phyloP scores from a whole-genome alignment of 2,888 invertebrate genomes.

The Lasioglossum leucozonium region DNA sequence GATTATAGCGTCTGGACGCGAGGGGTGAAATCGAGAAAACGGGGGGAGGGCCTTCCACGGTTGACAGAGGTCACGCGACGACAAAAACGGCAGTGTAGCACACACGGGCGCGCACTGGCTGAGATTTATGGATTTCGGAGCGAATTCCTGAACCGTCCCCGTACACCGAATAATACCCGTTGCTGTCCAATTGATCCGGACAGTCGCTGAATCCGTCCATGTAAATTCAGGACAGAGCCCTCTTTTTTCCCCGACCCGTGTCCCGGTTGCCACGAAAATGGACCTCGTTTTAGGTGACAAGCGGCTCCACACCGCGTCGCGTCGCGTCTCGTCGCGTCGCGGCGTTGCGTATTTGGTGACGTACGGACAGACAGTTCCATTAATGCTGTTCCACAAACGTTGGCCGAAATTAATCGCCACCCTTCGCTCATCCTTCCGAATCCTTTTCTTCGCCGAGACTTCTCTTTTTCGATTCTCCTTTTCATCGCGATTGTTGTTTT shows the following conservation, averaged over 20 bases:
- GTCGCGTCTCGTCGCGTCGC: slow-evolving; percentile 23
- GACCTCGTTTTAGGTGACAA: slow-evolving; percentile 59
- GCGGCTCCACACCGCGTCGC: slow-evolving; percentile 47
- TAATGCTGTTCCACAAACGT: slow-evolving; percentile 51
- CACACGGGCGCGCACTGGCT: slow-evolving; percentile 7
- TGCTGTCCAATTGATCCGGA: slow-evolving; percentile 63
- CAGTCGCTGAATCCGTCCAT: slow-evolving; percentile 56
- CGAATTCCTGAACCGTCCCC: slow-evolving; percentile 53
- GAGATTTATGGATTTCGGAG: slow-evolving; percentile 65
- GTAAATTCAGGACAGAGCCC: slow-evolving; percentile 46
- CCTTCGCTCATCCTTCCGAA: background rate
- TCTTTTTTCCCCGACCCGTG: slow-evolving; percentile 5
- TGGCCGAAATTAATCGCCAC: slow-evolving; percentile 48
- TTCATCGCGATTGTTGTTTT: background rate
- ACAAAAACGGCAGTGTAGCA: slow-evolving; percentile 28
- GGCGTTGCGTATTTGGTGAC: slow-evolving; percentile 32
- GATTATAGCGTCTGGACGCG: slow-evolving; percentile 41
- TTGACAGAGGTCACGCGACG: slow-evolving; percentile 48
- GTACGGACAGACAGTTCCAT: slow-evolving; percentile 58
- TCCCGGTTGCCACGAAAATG: slow-evolving; percentile 42
- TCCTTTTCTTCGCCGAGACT: background rate
- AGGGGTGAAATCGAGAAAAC: slow-evolving; percentile 26
- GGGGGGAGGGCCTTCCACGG: slow-evolving; percentile 33
- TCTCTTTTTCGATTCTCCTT: background rate
- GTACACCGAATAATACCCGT: slow-evolving; percentile 59